Evolutionary conservation across 2,797 vertebrate species (phyloP), one percentile per base, ranked within the genome.

Genomic region (Fratercula arctica): DNA sequence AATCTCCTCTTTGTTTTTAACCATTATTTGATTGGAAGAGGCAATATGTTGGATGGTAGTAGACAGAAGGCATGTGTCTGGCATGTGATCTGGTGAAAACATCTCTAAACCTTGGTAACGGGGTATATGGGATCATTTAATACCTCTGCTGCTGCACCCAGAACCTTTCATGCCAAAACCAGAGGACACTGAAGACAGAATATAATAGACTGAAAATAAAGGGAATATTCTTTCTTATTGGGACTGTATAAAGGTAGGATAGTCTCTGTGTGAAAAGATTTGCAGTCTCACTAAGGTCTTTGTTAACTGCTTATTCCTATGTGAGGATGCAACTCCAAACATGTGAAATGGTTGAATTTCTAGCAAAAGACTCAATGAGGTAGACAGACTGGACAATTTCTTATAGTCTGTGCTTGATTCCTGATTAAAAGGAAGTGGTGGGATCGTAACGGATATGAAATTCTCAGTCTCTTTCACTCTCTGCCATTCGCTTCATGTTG

Each of bases 361-460:
- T 51, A 11, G 5, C 21, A n/a, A 45, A 90, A 85, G 54, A 33
- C 18, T 79, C 50, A 14, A 4, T 28, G 37, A 56, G 28, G 35
- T 51, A 23, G 13, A 78, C 28, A 80, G 53, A 68, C 41, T 9
- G 28, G 66, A 33, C 24, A 20, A 61, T 72, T 70, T 61, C 43
- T 80, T 60, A 46, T 0, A 80, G 53, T 48, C 86, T 4, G 4
- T 8, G 5, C 64, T 50, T 46, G 56, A 74, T 59, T 92, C 80
- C 64, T 59, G 73, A 68, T 87, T 72, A 64, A 83, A 94, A 83
- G 37, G 12, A 91, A 85, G 39, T 28, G 4, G 25, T 56, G 25
- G n/a, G 51, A 76, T 86, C 63, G 48, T 88, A 87, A 92, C 33
- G 35, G 81, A 43, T 87, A 73, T 72, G 79, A 92, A 91, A 91